A percentile compares a stretch with the other conserved stretches of the same genome.
phyloP scores from a whole-genome alignment of 2,113 vertebrate genomes.

The Erythrolamprus reginae region DNA sequence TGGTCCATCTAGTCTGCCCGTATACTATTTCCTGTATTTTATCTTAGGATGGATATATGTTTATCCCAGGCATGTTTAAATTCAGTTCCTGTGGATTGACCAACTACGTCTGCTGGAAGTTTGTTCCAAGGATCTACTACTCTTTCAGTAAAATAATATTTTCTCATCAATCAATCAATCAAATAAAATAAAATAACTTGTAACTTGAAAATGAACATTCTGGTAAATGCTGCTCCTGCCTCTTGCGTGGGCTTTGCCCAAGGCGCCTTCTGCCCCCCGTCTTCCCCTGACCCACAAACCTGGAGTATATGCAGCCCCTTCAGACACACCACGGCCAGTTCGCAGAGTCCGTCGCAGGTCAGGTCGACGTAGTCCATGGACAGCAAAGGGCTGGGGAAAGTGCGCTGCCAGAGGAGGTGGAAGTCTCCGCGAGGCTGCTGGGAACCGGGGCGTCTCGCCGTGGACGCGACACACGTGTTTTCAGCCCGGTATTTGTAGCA shows the following conservation, averaged over 20 bases:
- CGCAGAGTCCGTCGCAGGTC: slow-evolving; percentile 80
- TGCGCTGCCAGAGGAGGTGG: slow-evolving; percentile 76
- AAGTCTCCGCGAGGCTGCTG: slow-evolving; percentile 47
- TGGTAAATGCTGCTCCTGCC: not conserved
- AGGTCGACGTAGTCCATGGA: slow-evolving; percentile 82
- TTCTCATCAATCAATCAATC: too few species aligned
- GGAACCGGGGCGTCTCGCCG: not conserved
- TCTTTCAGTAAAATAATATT: too few species aligned
- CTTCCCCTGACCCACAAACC: slow-evolving; percentile 53
- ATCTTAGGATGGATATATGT: too few species aligned
- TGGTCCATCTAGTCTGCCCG: too few species aligned
- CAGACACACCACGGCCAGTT: slow-evolving; percentile 82
- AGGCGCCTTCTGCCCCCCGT: too few species aligned
- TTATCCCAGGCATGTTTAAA: too few species aligned
- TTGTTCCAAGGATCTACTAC: too few species aligned
- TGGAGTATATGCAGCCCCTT: slow-evolving; percentile 87
- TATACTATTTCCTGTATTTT: too few species aligned
- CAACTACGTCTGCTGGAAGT: too few species aligned
- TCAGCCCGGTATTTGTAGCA: slow-evolving; percentile 76
- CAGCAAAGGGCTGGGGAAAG: slow-evolving; percentile 83
- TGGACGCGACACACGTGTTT: fast-evolving
- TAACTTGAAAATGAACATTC: not conserved
- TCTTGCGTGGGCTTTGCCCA: not conserved
- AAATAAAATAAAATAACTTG: too few species aligned
- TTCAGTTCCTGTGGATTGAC: too few species aligned